phyloP scores from a whole-genome alignment of 2,797 vertebrate genomes.

The Enteromius treurensis region DNA sequence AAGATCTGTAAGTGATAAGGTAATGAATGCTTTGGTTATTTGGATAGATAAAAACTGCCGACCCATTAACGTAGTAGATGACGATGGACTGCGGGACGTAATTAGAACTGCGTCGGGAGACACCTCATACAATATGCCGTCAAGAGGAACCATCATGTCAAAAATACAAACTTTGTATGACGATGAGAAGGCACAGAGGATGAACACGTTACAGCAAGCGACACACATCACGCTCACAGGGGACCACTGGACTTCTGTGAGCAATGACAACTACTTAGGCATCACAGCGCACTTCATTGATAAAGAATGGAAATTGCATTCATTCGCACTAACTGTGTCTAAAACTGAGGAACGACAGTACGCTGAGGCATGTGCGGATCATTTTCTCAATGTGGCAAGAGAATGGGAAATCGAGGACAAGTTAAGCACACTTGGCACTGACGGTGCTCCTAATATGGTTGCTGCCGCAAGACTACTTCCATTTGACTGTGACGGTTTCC shows the following conservation, averaged over 20 bases:
- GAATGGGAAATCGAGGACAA: not conserved
- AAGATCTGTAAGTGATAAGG: not conserved
- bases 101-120: constrained; percentile 17
- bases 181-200: not conserved
- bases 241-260: constrained; percentile 1
- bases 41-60: constrained; percentile 32
- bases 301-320: not conserved
- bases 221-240: not conserved
- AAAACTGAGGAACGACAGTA: too few species aligned
- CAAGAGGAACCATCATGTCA: not conserved
- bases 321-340: not conserved
- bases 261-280: not conserved
- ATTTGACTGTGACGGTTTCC: constrained; percentile 1
- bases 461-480: not conserved
- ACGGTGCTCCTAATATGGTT: not conserved
- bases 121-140: not conserved
- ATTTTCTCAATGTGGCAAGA: not conserved
- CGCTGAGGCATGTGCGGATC: not conserved
- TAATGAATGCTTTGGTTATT: constrained; percentile 19
- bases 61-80: constrained; percentile 19
- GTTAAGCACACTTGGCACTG: not conserved
- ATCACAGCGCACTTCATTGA: not conserved
- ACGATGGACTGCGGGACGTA: constrained; percentile 5
- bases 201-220: not conserved
- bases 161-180: not conserved